Percentiles rank a stretch among this genome's conserved stretches.
Conservation (phyloP, 2,113 vertebrate species). For the Zootoca vivipara region DNA sequence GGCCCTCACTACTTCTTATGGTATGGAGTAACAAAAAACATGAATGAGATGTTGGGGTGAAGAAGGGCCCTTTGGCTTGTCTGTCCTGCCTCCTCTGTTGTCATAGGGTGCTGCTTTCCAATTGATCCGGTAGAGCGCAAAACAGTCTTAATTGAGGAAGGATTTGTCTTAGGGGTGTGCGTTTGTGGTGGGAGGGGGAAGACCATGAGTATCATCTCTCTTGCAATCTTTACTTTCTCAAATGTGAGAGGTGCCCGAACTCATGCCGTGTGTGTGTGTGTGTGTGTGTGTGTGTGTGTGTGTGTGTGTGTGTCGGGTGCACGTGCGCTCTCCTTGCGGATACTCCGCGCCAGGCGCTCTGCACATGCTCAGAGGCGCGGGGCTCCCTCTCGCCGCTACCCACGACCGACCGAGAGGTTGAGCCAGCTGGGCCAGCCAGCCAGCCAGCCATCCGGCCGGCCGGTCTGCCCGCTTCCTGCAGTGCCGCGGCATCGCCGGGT, state of each 20-base stretch:
- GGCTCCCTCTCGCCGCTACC: slow-evolving; percentile 43
- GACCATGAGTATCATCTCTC: not conserved
- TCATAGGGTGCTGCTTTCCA: not conserved
- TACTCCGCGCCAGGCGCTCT: not conserved
- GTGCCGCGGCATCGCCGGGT: slow-evolving; percentile 57
- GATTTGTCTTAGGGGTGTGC: not conserved
- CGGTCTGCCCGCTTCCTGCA: slow-evolving; percentile 58
- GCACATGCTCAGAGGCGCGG: slow-evolving; percentile 11
- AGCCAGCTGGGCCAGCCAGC: slow-evolving; percentile 43
- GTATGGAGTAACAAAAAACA: not conserved
- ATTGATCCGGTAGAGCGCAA: not conserved
- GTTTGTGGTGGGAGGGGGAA: not conserved
- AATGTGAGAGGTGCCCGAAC: not conserved
- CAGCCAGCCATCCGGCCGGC: slow-evolving; percentile 31
- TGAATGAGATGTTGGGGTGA: not conserved
- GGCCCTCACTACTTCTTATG: not conserved
- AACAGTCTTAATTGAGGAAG: not conserved
- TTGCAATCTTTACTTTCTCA: not conserved
- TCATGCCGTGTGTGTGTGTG: not conserved
- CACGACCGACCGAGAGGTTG: not conserved
- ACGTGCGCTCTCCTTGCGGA: not conserved
- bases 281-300: not conserved
- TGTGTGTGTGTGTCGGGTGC: not conserved
- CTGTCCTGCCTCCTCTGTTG: not conserved
- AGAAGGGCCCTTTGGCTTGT: not conserved